Conservation (phyloP, 2,797 vertebrate genomes). For the Holocentrus rufus region DNA sequence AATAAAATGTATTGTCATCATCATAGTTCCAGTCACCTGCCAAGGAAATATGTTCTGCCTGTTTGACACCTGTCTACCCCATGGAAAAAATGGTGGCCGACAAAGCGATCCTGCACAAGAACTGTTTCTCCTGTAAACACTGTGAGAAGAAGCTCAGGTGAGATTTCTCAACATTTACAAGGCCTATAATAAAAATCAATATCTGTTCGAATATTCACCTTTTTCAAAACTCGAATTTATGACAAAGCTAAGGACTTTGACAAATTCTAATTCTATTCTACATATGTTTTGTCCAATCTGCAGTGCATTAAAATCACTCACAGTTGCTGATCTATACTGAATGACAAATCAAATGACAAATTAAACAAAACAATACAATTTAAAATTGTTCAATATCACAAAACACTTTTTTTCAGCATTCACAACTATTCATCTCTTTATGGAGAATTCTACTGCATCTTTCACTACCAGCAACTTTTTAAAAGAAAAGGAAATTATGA, state of each 20-base stretch:
- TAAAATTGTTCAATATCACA: slow-evolving; percentile 4
- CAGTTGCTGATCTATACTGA: neutral
- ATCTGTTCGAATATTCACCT: neutral
- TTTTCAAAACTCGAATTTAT: neutral
- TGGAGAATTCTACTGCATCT: slow-evolving; percentile 86
- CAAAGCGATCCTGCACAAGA: slow-evolving; percentile 81
- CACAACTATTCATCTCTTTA: slow-evolving; percentile 84
- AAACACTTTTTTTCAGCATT: slow-evolving; percentile 81
- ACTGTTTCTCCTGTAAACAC: slow-evolving; percentile 88
- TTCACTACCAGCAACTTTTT: slow-evolving; percentile 85
- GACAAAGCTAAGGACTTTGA: neutral
- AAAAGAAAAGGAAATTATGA: slow-evolving; percentile 83
- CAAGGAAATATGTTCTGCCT: slow-evolving; percentile 84
- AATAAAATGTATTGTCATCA: slow-evolving; percentile 49
- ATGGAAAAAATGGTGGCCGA: slow-evolving; percentile 83
- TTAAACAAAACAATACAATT: slow-evolving; percentile 3
- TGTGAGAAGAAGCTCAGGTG: slow-evolving; percentile 89
- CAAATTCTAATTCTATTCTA: no score
- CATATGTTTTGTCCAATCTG: neutral
- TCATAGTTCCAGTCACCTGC: slow-evolving; percentile 75
- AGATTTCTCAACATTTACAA: slow-evolving; percentile 60
- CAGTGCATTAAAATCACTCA: slow-evolving; percentile 15
- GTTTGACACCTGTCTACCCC: slow-evolving; percentile 83
- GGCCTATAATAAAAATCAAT: neutral
- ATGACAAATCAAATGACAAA: slow-evolving; percentile 2